Evolutionary conservation across 2,888 invertebrate species (phyloP).

Genomic region (Tortricodes alternella): DNA sequence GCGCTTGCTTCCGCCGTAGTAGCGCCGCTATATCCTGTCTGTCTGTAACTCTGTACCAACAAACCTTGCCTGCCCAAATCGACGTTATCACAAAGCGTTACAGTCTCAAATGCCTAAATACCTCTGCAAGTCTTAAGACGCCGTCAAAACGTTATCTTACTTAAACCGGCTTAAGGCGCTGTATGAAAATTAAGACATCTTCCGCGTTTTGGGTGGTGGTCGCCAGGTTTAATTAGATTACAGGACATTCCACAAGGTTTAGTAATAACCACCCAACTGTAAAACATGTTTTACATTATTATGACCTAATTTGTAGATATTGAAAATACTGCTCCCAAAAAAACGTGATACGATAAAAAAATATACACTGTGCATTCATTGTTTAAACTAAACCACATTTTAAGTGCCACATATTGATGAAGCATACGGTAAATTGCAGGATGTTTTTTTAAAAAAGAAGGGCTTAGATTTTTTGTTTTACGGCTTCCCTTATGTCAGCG

Average conservation of each 20-base stretch:
- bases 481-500: conserved; percentile 62
- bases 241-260: conserved; percentile 10
- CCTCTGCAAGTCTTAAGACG: not conserved
- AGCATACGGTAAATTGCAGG: not conserved
- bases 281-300: not conserved
- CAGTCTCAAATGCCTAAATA: not conserved
- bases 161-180: conserved; percentile 18
- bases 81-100: conserved; percentile 3
- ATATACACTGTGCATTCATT: too few species aligned
- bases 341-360: not conserved
- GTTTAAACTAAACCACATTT: too few species aligned
- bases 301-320: not conserved
- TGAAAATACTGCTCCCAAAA: not conserved
- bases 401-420: too few species aligned
- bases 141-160: conserved; percentile 22
- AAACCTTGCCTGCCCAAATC: not conserved
- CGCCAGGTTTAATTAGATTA: not conserved
- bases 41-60: too few species aligned
- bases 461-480: conserved; percentile 43
- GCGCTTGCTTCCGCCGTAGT: conserved; percentile 66
- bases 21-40: conserved; percentile 76
- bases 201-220: conserved; percentile 26
- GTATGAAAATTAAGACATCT: conserved; percentile 27
- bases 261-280: not conserved
- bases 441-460: not conserved